Evolutionary conservation across 2,888 invertebrate genomes (phyloP).

Genomic region (Seira musarum): DNA sequence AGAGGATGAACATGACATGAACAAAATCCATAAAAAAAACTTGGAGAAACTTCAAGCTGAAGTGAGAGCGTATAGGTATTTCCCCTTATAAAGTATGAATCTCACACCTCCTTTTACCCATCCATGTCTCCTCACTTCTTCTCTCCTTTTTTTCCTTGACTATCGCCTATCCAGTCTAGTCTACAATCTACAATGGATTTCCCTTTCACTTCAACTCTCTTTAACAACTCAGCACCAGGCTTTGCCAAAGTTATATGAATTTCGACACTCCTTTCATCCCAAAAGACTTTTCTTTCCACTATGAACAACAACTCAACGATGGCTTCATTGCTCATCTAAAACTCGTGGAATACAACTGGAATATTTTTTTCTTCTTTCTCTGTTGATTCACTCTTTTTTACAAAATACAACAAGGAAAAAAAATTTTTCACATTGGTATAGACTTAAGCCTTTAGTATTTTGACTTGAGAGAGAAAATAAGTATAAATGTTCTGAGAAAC

Average conservation of each 20-base stretch:
- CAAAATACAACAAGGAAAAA: too few relatives aligned
- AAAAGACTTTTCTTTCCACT: constrained; percentile 58
- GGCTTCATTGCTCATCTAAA: too few relatives aligned
- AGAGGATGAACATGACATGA: constrained; percentile 46
- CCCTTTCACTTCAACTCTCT: constrained; percentile 50
- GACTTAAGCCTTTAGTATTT: too few relatives aligned
- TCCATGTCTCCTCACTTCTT: constrained; percentile 29
- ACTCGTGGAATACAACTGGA: constrained; percentile 20
- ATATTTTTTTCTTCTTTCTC: constrained; percentile 28
- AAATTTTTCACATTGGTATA: too few relatives aligned
- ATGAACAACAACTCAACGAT: constrained; percentile 34
- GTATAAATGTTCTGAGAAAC: too few relatives aligned
- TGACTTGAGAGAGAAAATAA: too few relatives aligned
- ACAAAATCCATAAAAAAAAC: constrained; percentile 32
- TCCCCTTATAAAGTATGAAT: constrained; percentile 33
- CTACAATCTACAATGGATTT: background rate
- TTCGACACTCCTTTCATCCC: constrained; percentile 60
- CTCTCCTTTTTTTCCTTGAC: background rate
- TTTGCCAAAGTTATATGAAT: constrained; percentile 57
- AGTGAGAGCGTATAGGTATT: background rate
- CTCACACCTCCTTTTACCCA: constrained; percentile 48
- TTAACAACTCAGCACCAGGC: constrained; percentile 51
- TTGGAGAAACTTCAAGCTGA: too few relatives aligned
- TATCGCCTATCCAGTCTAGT: background rate
- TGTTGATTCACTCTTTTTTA: background rate